Evolutionary conservation across 1,140 invertebrate species (phyloP), one percentile per base, ranked within the genome.

Genomic region (Drosophila baimaii): DNA sequence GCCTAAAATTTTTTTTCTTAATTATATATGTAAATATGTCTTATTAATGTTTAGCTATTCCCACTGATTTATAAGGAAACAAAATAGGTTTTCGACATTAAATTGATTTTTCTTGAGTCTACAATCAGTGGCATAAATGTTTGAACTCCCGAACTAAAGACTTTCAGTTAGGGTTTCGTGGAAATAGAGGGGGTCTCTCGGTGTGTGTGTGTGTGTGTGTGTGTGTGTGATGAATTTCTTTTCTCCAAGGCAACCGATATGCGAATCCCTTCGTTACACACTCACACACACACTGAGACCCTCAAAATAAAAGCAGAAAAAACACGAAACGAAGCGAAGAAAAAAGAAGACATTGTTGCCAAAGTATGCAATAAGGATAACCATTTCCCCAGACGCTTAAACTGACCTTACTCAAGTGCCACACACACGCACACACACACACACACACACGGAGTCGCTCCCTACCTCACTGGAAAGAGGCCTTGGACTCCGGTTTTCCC

Each of bases 361-460:
- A 27, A 71, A 81, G 77, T 80, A 77, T 65, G 75, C 73, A 86
- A 79, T 86, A 86, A 81, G 82, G 75, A 86, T 86, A 86, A 81
- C 74, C 77, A 86, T 86, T 86, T 85, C 82, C 82, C 82, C 73
- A 86, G 82, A 49, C 66, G 76, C 75, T 62, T 55, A 69, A 85
- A 85, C 82, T 85, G 82, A 85, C 82, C 82, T 85, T 81, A 71
- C 78, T 85, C 82, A 85, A 85, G 82, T 81, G 65, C 65, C 62
- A 61, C 47, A 64, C 49, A 46, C 17, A 54, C 31, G 57, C 17
- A 49, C 49, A 43, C 43, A 52, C 43, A 49, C 13, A 23, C 15
- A 46, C 3, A 27, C n/a, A n/a, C n/a, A n/a, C n/a, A n/a, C n/a
- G n/a, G n/a, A n/a, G n/a, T n/a, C n/a, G n/a, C n/a, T n/a, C n/a